Evolutionary conservation across 2,797 vertebrate genomes (phyloP).

Genomic region (Pyrrhura leucotis): DNA sequence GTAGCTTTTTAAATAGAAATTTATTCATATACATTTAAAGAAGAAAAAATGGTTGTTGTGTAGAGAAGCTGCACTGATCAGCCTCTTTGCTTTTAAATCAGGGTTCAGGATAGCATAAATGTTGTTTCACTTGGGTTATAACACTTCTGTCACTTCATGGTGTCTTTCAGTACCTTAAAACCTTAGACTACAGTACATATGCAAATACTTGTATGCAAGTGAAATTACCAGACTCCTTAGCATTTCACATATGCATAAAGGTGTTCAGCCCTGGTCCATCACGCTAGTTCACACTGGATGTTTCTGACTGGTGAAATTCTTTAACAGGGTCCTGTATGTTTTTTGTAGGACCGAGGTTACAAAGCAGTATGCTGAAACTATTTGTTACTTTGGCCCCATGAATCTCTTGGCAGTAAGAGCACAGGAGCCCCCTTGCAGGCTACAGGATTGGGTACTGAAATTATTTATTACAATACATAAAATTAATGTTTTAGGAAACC

Average conservation of each 20-base stretch:
- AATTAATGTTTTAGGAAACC: neutral
- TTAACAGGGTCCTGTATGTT: neutral
- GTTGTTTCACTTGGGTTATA: neutral
- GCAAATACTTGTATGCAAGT: neutral
- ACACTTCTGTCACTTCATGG: neutral
- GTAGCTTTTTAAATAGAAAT: conserved; percentile 10
- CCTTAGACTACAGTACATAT: neutral
- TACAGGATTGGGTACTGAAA: neutral
- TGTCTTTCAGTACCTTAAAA: neutral
- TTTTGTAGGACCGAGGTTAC: neutral
- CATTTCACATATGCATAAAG: neutral
- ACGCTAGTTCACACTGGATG: neutral
- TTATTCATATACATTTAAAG: neutral
- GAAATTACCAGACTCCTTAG: neutral
- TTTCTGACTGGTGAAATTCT: neutral
- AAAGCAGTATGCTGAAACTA: neutral
- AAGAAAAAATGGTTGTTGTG: neutral
- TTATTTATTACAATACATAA: neutral
- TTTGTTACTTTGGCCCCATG: neutral
- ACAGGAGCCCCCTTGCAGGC: neutral
- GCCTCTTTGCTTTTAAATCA: neutral
- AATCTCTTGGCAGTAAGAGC: neutral
- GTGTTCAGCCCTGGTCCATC: neutral
- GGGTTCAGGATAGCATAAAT: neutral
- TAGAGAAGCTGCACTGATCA: neutral